Evolutionary conservation across 2,888 invertebrate genomes (phyloP).

Genomic region (Platynereis dumerilii): DNA sequence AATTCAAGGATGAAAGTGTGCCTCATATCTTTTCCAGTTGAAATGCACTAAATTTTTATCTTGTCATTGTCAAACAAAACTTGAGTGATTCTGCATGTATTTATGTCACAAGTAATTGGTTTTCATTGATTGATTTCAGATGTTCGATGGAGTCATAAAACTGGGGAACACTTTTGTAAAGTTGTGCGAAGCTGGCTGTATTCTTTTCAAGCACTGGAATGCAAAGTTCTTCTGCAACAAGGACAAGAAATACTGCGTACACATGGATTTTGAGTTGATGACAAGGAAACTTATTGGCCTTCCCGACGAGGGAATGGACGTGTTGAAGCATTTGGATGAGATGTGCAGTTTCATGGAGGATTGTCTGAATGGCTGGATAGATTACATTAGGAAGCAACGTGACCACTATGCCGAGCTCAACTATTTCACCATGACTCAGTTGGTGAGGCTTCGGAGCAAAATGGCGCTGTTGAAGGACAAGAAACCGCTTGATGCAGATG

Average conservation of each 20-base stretch:
- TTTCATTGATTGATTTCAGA: too few relatives aligned
- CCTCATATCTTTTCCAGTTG: too few relatives aligned
- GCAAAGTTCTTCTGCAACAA: slow-evolving; percentile 43
- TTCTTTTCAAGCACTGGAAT: slow-evolving; percentile 49
- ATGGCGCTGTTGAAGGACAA: slow-evolving; percentile 36
- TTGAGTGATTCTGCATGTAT: too few relatives aligned
- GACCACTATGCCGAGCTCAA: slow-evolving; percentile 44
- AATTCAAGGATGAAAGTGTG: too few relatives aligned
- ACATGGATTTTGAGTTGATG: slow-evolving; percentile 41
- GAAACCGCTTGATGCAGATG: not conserved
- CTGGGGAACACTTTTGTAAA: slow-evolving; percentile 46
- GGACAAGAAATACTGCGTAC: slow-evolving; percentile 31
- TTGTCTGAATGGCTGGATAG: slow-evolving; percentile 44
- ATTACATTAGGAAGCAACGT: slow-evolving; percentile 41
- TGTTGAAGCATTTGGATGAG: slow-evolving; percentile 39
- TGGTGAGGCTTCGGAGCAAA: slow-evolving; percentile 50
- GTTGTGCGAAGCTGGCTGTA: slow-evolving; percentile 48
- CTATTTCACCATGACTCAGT: slow-evolving; percentile 50
- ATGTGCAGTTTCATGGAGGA: slow-evolving; percentile 45
- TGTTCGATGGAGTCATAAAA: slow-evolving; percentile 48
- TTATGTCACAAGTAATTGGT: too few relatives aligned
- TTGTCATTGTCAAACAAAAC: too few relatives aligned
- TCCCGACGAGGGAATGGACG: slow-evolving; percentile 27
- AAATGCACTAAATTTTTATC: too few relatives aligned
- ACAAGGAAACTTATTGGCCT: slow-evolving; percentile 30